Percentiles rank a stretch among this genome's conserved stretches.
phyloP scores from a whole-genome alignment of 2,888 invertebrate genomes.

The Uloborus plumipes region DNA sequence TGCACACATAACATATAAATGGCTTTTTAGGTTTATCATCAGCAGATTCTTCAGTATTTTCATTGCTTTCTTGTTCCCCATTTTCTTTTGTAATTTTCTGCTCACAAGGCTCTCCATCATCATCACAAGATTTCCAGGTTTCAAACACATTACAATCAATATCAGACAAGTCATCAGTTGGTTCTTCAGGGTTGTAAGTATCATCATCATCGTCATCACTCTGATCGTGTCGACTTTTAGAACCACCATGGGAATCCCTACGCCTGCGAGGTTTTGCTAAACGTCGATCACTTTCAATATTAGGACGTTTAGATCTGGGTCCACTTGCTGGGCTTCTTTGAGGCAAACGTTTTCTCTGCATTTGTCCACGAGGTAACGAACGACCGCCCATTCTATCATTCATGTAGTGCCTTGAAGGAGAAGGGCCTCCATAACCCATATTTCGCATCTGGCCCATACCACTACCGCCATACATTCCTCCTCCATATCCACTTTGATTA shows the following conservation, averaged over 20 bases:
- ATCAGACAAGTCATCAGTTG: slow-evolving; percentile 62
- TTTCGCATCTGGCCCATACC: slow-evolving; percentile 54
- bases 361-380: slow-evolving; percentile 38
- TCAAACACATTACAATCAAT: slow-evolving; percentile 45
- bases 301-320: slow-evolving; percentile 50
- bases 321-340: slow-evolving; percentile 56
- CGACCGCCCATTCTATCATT: slow-evolving; percentile 53
- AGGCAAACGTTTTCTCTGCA: slow-evolving; percentile 47
- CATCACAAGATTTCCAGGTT: slow-evolving; percentile 50
- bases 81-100: slow-evolving; percentile 42
- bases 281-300: slow-evolving; percentile 42
- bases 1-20: slow-evolving; percentile 54
- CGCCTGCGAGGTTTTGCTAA: slow-evolving; percentile 27
- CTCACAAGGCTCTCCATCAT: slow-evolving; percentile 28
- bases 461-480: slow-evolving; percentile 26
- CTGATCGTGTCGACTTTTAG: slow-evolving; percentile 30
- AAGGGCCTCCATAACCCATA: slow-evolving; percentile 49
- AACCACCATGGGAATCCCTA: slow-evolving; percentile 37
- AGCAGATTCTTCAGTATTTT: slow-evolving; percentile 25
- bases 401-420: slow-evolving; percentile 47
- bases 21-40: slow-evolving; percentile 31
- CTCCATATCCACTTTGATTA: slow-evolving; percentile 53
- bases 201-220: slow-evolving; percentile 53
- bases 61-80: slow-evolving; percentile 46
- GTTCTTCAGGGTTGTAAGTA: slow-evolving; percentile 61